Percentiles rank a stretch among this genome's conserved stretches.
Evolutionary conservation across 2,888 invertebrate species (phyloP).

Genomic region (Baronia brevicornis): DNA sequence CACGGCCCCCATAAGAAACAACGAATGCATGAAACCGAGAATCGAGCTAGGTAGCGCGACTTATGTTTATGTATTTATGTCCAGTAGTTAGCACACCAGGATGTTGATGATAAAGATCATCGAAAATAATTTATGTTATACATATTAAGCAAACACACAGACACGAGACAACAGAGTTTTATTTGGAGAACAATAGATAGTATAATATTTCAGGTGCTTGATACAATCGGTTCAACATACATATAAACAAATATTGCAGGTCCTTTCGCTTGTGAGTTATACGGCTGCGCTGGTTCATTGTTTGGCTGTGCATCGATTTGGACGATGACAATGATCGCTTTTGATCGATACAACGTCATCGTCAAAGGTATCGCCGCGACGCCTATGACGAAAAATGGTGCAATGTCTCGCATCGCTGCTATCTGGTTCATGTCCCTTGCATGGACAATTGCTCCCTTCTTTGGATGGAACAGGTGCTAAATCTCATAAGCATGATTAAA

Average conservation of each 20-base stretch:
- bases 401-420: constrained; percentile 83
- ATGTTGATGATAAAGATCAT: too few relatives aligned
- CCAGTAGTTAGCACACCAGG: too few relatives aligned
- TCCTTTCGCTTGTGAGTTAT: constrained; percentile 89
- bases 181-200: too few relatives aligned
- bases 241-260: constrained; percentile 54
- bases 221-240: too few relatives aligned
- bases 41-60: too few relatives aligned
- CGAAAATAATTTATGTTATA: too few relatives aligned
- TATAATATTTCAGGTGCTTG: too few relatives aligned
- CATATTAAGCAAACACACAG: too few relatives aligned
- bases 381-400: constrained; percentile 87
- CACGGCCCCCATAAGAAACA: too few relatives aligned
- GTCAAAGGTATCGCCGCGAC: constrained; percentile 91
- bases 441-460: constrained; percentile 89
- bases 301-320: constrained; percentile 94
- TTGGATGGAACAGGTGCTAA: constrained; percentile 92
- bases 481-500: not conserved
- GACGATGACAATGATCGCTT: constrained; percentile 94
- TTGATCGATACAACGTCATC: constrained; percentile 95
- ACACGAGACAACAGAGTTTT: too few relatives aligned
- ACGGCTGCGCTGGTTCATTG: constrained; percentile 89
- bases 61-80: too few relatives aligned
- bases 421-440: constrained; percentile 85
- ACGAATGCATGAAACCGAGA: too few relatives aligned